Conservation (phyloP, 1,140 invertebrate species). For the Homalodisca vitripennis region DNA sequence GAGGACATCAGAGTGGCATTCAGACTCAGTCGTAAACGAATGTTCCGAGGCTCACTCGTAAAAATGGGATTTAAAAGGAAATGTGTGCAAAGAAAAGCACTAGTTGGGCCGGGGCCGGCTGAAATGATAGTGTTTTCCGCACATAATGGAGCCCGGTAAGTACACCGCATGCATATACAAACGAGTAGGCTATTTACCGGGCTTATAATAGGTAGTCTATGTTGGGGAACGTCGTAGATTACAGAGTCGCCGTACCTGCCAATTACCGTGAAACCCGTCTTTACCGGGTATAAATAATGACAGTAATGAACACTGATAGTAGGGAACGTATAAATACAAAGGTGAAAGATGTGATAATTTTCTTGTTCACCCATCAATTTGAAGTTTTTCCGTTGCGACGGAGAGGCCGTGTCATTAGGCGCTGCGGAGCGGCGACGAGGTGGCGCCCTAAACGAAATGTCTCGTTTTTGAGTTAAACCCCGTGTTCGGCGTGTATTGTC, state of each 20-base stretch:
- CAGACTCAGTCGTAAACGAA: neutral
- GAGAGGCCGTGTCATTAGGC: neutral
- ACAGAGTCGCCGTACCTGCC: constrained; percentile 22
- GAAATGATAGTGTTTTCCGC: constrained; percentile 27
- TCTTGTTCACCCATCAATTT: constrained; percentile 34
- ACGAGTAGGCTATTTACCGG: constrained; percentile 4
- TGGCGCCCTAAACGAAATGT: neutral
- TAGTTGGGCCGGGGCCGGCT: constrained; percentile 6
- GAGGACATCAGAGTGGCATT: neutral
- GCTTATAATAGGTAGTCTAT: neutral
- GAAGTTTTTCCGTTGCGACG: neutral
- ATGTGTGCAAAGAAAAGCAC: constrained; percentile 29
- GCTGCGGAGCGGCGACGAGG: neutral
- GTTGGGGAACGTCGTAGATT: constrained; percentile 20
- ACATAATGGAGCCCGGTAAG: constrained; percentile 15
- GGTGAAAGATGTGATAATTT: constrained; percentile 35
- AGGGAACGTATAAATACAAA: constrained; percentile 34
- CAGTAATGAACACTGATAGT: constrained; percentile 31
- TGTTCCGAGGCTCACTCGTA: constrained; percentile 6
- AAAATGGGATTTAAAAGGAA: constrained; percentile 23
- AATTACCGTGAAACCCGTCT: constrained; percentile 30
- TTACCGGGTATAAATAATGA: constrained; percentile 32
- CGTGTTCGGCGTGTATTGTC: no score
- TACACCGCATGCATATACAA: constrained; percentile 28
- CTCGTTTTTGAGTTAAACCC: no score